Evolutionary conservation across 37 sponge, comb jelly and placozoan genomes (phyloP).

Genomic region (Halichondria panicea): DNA sequence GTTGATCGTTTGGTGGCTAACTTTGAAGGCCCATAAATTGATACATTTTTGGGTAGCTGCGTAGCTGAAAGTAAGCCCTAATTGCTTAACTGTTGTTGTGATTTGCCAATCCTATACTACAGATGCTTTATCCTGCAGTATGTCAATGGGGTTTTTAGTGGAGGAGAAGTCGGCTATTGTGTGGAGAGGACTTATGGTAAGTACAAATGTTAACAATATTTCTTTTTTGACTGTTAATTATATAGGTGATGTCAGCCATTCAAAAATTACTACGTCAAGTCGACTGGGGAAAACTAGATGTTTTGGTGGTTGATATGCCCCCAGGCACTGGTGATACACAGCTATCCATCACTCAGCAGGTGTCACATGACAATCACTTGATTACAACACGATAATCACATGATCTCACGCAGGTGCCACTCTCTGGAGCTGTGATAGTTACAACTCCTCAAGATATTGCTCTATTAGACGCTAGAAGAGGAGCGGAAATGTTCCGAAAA

Average conservation of each 20-base stretch:
- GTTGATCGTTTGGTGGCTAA: too few relatives aligned
- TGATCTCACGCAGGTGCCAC: too few relatives aligned
- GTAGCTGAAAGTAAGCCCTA: too few relatives aligned
- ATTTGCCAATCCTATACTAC: neutral
- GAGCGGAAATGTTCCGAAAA: slow-evolving; percentile 94
- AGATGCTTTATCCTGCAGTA: slow-evolving; percentile 43
- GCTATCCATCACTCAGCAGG: slow-evolving; percentile 88
- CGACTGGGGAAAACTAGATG: slow-evolving; percentile 91
- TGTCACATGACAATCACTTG: slow-evolving; percentile 5
- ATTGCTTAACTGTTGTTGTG: too few relatives aligned
- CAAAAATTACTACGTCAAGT: slow-evolving; percentile 86
- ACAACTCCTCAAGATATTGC: slow-evolving; percentile 96
- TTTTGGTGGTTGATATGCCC: slow-evolving; percentile 96
- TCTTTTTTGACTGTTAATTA: neutral
- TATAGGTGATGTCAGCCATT: slow-evolving; percentile 95
- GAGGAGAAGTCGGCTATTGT: slow-evolving; percentile 91
- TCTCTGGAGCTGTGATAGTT: slow-evolving; percentile 80
- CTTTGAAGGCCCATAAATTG: too few relatives aligned
- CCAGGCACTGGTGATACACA: slow-evolving; percentile 99
- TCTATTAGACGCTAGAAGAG: slow-evolving; percentile 84
- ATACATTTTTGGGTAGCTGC: too few relatives aligned
- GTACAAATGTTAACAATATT: neutral
- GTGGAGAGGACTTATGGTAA: slow-evolving; percentile 98
- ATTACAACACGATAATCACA: neutral
- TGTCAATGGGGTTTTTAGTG: slow-evolving; percentile 99